These are phyloP conservation scores for Sarcophaga bullata DNA, from an alignment of 1,140 invertebrate genomes.

Conservation along the genomic window DNA sequence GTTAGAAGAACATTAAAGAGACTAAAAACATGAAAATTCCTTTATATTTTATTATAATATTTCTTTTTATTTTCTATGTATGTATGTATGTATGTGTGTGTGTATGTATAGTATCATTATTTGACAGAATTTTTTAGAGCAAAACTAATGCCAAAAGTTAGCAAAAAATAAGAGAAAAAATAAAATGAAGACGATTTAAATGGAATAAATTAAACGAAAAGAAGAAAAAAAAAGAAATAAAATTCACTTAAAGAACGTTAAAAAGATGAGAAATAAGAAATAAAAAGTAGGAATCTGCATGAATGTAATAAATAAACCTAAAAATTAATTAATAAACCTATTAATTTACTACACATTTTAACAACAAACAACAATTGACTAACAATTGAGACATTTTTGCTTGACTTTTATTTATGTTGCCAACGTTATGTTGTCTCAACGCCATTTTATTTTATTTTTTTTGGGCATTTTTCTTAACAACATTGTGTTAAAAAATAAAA, in stretches of 20 bases:
- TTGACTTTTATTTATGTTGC: conserved; percentile 4
- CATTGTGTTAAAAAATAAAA: neutral
- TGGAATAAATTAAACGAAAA: neutral
- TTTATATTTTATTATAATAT: neutral
- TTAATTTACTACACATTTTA: too few relatives aligned
- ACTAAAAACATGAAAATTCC: neutral
- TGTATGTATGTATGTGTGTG: too few relatives aligned
- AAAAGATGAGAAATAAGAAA: too few relatives aligned
- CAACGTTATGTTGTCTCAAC: neutral
- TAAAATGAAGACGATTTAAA: neutral
- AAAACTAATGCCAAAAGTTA: conserved; percentile 1
- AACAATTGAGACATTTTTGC: neutral
- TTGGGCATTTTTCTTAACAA: neutral
- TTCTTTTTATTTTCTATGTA: neutral
- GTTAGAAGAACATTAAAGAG: conserved; percentile 16
- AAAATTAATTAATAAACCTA: neutral
- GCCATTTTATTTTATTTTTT: neutral
- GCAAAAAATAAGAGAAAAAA: neutral
- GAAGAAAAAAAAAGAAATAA: neutral
- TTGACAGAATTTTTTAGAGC: conserved; percentile 8
- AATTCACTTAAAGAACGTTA: neutral
- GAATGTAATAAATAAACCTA: neutral
- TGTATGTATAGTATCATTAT: too few relatives aligned
- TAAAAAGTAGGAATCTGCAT: neutral
- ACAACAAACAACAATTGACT: too few relatives aligned